These are phyloP conservation scores for Anguilla rostrata DNA, from an alignment of 2,113 vertebrate species.

Conservation along the genomic window DNA sequence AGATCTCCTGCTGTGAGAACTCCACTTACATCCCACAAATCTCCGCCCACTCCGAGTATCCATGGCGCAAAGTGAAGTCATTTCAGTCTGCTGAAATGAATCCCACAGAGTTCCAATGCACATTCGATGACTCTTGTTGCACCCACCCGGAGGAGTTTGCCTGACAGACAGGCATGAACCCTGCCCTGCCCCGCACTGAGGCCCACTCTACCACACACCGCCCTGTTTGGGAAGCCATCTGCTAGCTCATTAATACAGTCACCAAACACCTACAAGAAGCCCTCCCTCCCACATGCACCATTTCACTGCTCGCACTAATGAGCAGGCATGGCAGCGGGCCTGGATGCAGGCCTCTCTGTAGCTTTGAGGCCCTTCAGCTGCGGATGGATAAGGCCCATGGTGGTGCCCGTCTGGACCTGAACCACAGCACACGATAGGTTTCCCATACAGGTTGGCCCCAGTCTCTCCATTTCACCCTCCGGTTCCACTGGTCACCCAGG, in stretches of 20 bases:
- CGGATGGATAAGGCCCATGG: neutral
- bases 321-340: neutral
- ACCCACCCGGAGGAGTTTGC: neutral
- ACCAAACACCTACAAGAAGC: neutral
- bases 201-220: neutral
- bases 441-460: slow-evolving; percentile 48
- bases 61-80: no score
- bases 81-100: no score
- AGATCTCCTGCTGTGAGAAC: neutral
- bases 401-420: neutral
- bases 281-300: neutral
- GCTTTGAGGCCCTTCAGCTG: neutral
- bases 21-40: neutral
- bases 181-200: neutral
- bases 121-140: neutral
- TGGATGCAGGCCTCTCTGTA: no score
- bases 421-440: slow-evolving; percentile 28
- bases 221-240: neutral
- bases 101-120: no score
- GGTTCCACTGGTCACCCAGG: slow-evolving; percentile 65
- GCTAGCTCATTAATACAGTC: neutral
- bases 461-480: slow-evolving; percentile 58
- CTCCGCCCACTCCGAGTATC: no score
- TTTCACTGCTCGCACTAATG: neutral
- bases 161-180: neutral